Evolutionary conservation across 2,888 invertebrate species (phyloP), one percentile per base, ranked within the genome.

Genomic region (Parnassius orleans): DNA sequence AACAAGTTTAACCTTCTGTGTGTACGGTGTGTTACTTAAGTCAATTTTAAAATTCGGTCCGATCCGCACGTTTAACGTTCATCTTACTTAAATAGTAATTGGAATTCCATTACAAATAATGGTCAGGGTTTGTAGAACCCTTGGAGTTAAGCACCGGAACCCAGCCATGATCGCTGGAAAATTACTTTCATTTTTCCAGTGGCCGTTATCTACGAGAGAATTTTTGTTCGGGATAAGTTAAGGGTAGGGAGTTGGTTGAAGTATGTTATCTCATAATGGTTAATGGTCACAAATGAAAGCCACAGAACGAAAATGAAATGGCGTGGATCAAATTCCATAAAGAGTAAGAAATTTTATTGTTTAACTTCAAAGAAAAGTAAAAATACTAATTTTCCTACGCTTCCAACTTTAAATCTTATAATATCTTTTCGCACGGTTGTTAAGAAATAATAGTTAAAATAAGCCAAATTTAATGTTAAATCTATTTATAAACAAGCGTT

Each of bases 21-120:
- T 52, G 53, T 53, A 57, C n/a, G 14, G 41, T 62, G 52, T 52
- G 48, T 53, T 53, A 43, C 60, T 48, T 24, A 67, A 66, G 72
- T 68, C 65, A 68, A 66, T 70, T 67, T 68, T 68, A 66, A 65
- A 67, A 72, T 11, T 43, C 33, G 57, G 50, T 57, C 15, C 19
- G 47, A 46, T 47, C 75, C 75, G 73, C 80, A 83, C 79, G 80
- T 80, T 77, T 79, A 74, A 70, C 76, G 81, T 82, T 83, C 83
- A 84, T 83, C 80, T 84, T 76, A 76, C 71, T 79, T 78, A 83
- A 85, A 84, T 82, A 82, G 83, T 84, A 83, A 86, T 86, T 86
- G 81, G 81, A 83, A 83, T 86, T 84, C 83, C 81, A 85, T 86
- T 87, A 84, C 81, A 75, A 73, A 79, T 79, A 82, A 85, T 77